phyloP scores from a whole-genome alignment of 2,113 vertebrate species.

The Rissa tridactyla region DNA sequence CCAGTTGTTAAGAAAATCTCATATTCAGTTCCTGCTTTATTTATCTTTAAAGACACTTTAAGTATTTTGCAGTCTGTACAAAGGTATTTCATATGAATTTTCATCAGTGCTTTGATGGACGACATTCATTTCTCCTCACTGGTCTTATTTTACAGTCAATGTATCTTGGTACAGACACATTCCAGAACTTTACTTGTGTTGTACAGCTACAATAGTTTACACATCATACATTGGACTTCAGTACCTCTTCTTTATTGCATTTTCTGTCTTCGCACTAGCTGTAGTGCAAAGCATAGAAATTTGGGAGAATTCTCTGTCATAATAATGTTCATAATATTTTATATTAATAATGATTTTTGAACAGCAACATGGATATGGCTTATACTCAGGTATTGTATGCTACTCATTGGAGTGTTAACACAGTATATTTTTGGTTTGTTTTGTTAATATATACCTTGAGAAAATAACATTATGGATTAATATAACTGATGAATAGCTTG shows the following conservation, averaged over 20 bases:
- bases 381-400: rapidly evolving
- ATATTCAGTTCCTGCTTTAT: neutral
- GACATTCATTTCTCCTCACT: neutral
- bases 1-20: neutral
- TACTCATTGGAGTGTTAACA: neutral
- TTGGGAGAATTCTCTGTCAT: neutral
- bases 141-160: neutral
- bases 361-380: neutral
- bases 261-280: neutral
- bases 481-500: neutral
- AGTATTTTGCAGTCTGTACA: neutral
- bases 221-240: neutral
- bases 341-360: neutral
- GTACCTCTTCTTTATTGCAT: neutral
- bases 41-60: neutral
- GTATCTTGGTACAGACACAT: neutral
- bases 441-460: neutral
- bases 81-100: neutral
- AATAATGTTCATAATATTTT: neutral
- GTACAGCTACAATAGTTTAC: neutral
- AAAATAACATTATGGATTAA: neutral
- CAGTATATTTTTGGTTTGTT: neutral
- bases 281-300: neutral
- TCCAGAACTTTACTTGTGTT: neutral
- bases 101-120: neutral